Evolutionary conservation across 2,888 invertebrate genomes (phyloP).

Genomic region (Bombylius major): DNA sequence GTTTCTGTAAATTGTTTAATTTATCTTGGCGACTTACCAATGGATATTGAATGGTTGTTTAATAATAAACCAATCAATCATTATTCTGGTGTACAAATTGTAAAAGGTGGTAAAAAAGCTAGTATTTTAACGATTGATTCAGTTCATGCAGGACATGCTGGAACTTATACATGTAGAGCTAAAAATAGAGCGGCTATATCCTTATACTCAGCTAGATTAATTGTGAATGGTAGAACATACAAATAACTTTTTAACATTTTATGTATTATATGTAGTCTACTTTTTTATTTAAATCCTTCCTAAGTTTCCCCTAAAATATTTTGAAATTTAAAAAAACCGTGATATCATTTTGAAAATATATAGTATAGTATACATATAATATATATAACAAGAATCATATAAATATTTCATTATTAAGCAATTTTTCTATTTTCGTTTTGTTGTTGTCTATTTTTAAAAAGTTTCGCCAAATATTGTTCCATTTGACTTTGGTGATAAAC

Average conservation of each 20-base stretch:
- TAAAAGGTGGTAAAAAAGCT: conserved; percentile 44
- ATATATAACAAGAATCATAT: too few relatives aligned
- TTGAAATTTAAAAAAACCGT: too few relatives aligned
- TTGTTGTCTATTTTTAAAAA: conserved; percentile 27
- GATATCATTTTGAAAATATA: too few relatives aligned
- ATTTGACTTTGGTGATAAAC: conserved; percentile 62
- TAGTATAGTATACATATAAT: too few relatives aligned
- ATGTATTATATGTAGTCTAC: neutral
- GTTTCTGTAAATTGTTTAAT: conserved; percentile 47
- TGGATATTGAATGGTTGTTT: conserved; percentile 44
- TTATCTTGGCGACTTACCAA: conserved; percentile 50
- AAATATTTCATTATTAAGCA: too few relatives aligned
- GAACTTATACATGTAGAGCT: conserved; percentile 63
- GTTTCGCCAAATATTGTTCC: conserved; percentile 66
- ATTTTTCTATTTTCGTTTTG: too few relatives aligned
- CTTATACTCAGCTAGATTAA: conserved; percentile 53
- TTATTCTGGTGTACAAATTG: conserved; percentile 36
- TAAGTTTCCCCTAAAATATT: too few relatives aligned
- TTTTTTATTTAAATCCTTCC: neutral
- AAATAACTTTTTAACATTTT: too few relatives aligned
- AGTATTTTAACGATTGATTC: conserved; percentile 50
- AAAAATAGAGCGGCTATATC: conserved; percentile 55
- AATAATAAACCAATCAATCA: conserved; percentile 37
- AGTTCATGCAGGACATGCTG: conserved; percentile 51
- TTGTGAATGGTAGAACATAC: conserved; percentile 48